A percentile compares a stretch with the other conserved stretches of the same genome.
Evolutionary conservation across 2,888 invertebrate genomes (phyloP).

Genomic region (Brachyptera risi): DNA sequence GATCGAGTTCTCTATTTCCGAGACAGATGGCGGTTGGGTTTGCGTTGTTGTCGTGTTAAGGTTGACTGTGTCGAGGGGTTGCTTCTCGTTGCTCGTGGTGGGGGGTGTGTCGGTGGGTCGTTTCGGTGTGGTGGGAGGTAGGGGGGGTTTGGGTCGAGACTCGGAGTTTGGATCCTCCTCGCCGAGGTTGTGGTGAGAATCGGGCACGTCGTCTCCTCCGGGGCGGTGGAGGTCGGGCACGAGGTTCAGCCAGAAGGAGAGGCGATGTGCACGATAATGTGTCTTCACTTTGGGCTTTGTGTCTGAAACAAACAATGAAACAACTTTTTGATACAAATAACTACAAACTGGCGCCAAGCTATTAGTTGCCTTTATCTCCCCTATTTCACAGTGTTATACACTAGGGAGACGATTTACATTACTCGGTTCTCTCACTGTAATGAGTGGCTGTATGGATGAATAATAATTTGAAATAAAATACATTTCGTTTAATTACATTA

Average conservation of each 20-base stretch:
- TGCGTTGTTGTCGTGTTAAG: constrained; percentile 33
- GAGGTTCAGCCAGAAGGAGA: constrained; percentile 92
- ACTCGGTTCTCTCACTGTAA: too few species aligned
- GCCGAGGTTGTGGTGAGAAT: constrained; percentile 78
- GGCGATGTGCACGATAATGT: constrained; percentile 87
- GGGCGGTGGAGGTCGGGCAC: constrained; percentile 89
- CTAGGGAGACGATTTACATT: too few species aligned
- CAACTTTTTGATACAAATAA: too few species aligned
- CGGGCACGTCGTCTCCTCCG: constrained; percentile 80
- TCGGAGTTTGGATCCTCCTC: constrained; percentile 64
- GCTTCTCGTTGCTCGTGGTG: constrained; percentile 35
- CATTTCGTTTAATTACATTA: too few species aligned
- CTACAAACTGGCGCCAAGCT: too few species aligned
- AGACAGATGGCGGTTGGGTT: constrained; percentile 31
- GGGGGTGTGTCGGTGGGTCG: constrained; percentile 38
- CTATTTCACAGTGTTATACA: too few species aligned
- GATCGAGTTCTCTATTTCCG: constrained; percentile 24
- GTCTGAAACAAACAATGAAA: constrained; percentile 64
- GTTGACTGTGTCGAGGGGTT: constrained; percentile 40
- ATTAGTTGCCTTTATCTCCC: too few species aligned
- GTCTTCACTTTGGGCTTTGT: constrained; percentile 86
- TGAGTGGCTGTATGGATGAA: too few species aligned
- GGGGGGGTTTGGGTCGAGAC: constrained; percentile 38
- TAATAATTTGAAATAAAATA: too few species aligned
- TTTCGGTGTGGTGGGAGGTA: constrained; percentile 42